These are phyloP conservation scores for Phalacrocorax pelagicus DNA, from an alignment of 2,113 vertebrate genomes.

Conservation along the genomic window DNA sequence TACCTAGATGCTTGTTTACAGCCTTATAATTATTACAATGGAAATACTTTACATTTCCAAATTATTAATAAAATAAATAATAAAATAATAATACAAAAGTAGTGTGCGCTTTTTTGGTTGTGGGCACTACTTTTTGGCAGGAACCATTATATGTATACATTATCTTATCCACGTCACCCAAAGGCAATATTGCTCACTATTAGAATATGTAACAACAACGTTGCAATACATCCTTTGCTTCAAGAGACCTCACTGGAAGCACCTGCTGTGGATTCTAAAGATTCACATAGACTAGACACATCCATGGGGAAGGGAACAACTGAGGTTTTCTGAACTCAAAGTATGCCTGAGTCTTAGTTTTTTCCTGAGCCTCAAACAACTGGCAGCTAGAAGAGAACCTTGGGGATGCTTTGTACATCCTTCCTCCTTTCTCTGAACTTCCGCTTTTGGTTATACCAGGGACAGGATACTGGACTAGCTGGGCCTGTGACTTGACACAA, in stretches of 20 bases:
- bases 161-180: neutral
- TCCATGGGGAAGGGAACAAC: neutral
- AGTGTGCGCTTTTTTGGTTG: neutral
- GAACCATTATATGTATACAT: neutral
- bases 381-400: neutral
- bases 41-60: neutral
- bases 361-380: neutral
- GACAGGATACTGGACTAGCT: neutral
- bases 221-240: neutral
- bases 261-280: neutral
- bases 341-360: rapidly evolving
- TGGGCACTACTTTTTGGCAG: neutral
- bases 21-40: neutral
- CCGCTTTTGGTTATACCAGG: neutral
- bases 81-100: neutral
- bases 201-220: neutral
- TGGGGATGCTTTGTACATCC: neutral
- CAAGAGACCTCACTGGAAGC: neutral
- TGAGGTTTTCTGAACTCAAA: neutral
- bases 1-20: neutral
- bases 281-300: neutral
- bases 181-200: neutral
- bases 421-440: neutral
- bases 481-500: neutral
- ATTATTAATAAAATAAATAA: neutral